These are phyloP conservation scores for Cacoxenus indagator DNA, from an alignment of 2,888 invertebrate genomes.

Conservation along the genomic window DNA sequence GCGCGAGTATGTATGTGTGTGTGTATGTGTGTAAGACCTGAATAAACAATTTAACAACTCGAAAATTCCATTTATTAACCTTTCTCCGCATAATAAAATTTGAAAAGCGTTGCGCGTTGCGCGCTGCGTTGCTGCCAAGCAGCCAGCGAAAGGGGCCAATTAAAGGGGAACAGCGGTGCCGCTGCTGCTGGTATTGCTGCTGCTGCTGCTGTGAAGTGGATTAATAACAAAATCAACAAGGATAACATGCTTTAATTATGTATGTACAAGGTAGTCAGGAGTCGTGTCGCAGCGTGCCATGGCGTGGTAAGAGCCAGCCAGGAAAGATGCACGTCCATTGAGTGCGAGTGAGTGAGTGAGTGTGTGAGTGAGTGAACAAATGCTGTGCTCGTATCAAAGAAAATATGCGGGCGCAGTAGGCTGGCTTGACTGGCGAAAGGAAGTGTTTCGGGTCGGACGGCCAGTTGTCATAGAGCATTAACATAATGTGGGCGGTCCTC, in stretches of 20 bases:
- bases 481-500: neutral
- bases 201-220: constrained; percentile 42
- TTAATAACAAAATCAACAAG: constrained; percentile 57
- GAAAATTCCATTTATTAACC: constrained; percentile 57
- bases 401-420: constrained; percentile 29
- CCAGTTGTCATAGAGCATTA: neutral
- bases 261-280: constrained; percentile 48
- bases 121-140: too few species aligned
- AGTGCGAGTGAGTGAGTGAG: constrained; percentile 29
- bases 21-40: constrained; percentile 38
- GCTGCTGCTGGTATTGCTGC: constrained; percentile 1
- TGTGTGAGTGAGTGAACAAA: neutral
- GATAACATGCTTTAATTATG: constrained; percentile 56
- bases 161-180: constrained; percentile 9
- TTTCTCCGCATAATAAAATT: constrained; percentile 56
- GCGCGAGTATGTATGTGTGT: constrained; percentile 4
- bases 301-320: constrained; percentile 26
- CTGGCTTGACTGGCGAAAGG: constrained; percentile 32
- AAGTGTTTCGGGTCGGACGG: too few species aligned
- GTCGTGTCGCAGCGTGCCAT: constrained; percentile 34
- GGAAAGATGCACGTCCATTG: neutral
- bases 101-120: constrained; percentile 35
- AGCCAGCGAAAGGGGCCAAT: neutral
- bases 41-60: constrained; percentile 58
- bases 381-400: neutral